Evolutionary conservation across 2,797 vertebrate species (phyloP).

Genomic region (Phrynocephalus guinanensis): DNA sequence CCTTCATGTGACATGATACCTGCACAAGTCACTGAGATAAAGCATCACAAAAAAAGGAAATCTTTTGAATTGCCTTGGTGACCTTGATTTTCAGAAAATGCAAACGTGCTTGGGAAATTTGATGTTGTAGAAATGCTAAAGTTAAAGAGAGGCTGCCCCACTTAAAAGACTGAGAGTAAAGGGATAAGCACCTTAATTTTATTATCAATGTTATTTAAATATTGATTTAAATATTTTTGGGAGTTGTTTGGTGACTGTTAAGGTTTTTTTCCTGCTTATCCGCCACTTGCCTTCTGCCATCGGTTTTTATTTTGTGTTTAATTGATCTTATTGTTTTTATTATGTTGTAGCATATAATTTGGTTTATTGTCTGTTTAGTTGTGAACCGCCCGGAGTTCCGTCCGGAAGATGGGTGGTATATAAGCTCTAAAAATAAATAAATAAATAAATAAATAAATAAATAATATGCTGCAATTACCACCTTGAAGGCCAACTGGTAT

Average conservation of each 20-base stretch:
- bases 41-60: constrained; percentile 49
- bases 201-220: background rate
- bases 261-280: no score
- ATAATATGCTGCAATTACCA: background rate
- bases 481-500: background rate
- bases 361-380: no score
- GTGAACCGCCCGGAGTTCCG: no score
- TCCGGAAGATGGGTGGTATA: no score
- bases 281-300: no score
- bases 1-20: constrained; percentile 44
- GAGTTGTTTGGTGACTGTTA: no score
- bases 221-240: background rate
- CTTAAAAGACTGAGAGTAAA: constrained; percentile 14
- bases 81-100: constrained; percentile 46
- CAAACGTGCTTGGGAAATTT: constrained; percentile 39
- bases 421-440: no score
- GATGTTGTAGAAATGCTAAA: constrained; percentile 19
- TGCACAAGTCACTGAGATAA: constrained; percentile 59
- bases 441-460: no score
- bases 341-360: no score
- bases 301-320: no score
- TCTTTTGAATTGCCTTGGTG: constrained; percentile 50
- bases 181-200: background rate
- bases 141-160: constrained; percentile 31
- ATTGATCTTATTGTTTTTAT: no score